phyloP scores from a whole-genome alignment of 2,113 vertebrate species.

The Eolophus roseicapilla region DNA sequence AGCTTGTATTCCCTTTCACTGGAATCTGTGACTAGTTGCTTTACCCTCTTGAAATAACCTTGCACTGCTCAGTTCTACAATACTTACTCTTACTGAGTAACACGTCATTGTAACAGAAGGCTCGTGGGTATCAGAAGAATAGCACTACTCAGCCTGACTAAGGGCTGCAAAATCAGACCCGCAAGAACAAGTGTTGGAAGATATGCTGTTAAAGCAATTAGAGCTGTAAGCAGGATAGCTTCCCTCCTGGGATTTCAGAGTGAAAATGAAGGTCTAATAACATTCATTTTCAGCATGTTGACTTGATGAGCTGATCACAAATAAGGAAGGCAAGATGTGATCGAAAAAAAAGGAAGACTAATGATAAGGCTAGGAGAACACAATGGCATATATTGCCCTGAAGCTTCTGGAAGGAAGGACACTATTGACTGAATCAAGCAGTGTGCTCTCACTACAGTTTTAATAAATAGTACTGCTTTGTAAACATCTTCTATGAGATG shows the following conservation, averaged over 20 bases:
- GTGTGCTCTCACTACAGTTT: background rate
- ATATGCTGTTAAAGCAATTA: constrained; percentile 21
- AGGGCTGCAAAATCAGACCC: background rate
- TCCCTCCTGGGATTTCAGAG: background rate
- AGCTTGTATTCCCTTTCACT: background rate
- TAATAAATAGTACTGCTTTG: background rate
- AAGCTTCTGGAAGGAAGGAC: background rate
- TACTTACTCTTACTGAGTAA: background rate
- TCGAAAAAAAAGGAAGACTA: background rate
- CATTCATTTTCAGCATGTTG: constrained; percentile 13
- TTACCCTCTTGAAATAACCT: background rate
- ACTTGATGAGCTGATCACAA: background rate
- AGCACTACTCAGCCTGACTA: background rate
- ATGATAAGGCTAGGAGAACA: background rate
- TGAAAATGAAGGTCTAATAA: constrained; percentile 14
- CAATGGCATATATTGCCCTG: background rate
- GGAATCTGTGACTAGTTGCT: background rate
- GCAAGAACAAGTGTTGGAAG: background rate
- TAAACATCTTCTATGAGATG: background rate
- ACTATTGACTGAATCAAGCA: background rate
- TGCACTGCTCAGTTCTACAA: background rate
- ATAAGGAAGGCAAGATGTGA: background rate
- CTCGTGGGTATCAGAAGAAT: background rate
- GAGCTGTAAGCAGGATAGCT: background rate
- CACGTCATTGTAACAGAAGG: background rate